Conservation (phyloP, 2,888 invertebrate genomes). For the Acanthacorydalis orientalis region DNA sequence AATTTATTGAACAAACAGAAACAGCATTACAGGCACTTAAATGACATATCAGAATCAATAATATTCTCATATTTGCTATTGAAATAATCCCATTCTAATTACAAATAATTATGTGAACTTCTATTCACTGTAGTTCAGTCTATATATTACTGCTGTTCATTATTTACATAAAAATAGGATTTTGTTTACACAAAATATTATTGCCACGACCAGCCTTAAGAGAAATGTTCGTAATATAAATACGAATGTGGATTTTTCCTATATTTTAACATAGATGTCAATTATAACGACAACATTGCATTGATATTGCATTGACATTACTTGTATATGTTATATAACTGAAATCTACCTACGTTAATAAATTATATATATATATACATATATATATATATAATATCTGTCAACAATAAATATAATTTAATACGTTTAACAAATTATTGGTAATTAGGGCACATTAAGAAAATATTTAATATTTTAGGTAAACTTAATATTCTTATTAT, state of each 20-base stretch:
- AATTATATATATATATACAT: not conserved
- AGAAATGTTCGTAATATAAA: not conserved
- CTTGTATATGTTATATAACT: not conserved
- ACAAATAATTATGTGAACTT: not conserved
- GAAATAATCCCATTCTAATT: too few species aligned
- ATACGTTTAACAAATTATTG: too few species aligned
- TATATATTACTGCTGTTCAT: not conserved
- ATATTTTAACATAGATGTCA: not conserved
- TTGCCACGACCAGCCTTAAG: conserved; percentile 25
- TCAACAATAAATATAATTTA: too few species aligned
- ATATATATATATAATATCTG: conserved; percentile 3
- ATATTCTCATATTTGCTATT: too few species aligned
- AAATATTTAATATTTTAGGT: too few species aligned
- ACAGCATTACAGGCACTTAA: too few species aligned
- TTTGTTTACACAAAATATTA: conserved; percentile 14
- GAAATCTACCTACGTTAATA: too few species aligned
- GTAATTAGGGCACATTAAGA: too few species aligned
- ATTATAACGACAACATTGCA: not conserved
- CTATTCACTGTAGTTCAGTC: not conserved
- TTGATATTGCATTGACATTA: not conserved
- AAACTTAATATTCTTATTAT: too few species aligned
- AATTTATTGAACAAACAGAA: too few species aligned
- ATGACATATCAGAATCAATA: too few species aligned
- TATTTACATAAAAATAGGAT: not conserved
- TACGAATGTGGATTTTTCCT: not conserved